These are phyloP conservation scores for Ophraella communa DNA, from an alignment of 2,888 invertebrate genomes.

Conservation along the genomic window DNA sequence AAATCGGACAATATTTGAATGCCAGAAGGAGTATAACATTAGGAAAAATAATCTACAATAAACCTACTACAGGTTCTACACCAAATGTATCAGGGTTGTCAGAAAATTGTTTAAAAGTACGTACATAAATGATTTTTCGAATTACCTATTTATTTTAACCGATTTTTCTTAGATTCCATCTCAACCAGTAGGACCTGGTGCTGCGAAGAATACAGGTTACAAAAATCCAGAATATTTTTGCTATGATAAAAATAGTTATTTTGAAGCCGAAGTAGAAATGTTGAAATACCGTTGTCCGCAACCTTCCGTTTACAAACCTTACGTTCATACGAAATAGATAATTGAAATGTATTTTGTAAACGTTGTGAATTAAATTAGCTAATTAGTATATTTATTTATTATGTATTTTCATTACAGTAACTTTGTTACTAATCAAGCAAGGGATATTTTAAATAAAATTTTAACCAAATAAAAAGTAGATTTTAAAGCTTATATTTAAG, in stretches of 20 bases:
- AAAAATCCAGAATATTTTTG: slow-evolving; percentile 90
- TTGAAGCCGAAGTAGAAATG: slow-evolving; percentile 88
- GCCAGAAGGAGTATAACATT: slow-evolving; percentile 46
- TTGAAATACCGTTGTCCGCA: slow-evolving; percentile 78
- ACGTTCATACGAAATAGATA: slow-evolving; percentile 29
- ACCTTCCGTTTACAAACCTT: slow-evolving; percentile 64
- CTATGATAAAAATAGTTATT: slow-evolving; percentile 77
- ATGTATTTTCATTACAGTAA: too few species aligned
- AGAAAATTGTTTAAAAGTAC: slow-evolving; percentile 62
- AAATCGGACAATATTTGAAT: slow-evolving; percentile 45
- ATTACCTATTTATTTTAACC: background rate
- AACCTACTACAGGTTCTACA: slow-evolving; percentile 30
- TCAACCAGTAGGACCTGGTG: slow-evolving; percentile 74
- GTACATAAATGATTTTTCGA: background rate
- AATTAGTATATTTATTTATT: background rate
- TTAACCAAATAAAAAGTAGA: too few species aligned
- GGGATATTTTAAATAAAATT: background rate
- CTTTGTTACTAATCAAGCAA: too few species aligned
- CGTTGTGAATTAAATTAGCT: background rate
- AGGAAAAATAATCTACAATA: slow-evolving; percentile 50
- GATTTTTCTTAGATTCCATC: slow-evolving; percentile 52
- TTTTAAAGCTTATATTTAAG: background rate
- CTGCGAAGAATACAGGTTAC: slow-evolving; percentile 69
- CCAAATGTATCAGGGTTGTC: slow-evolving; percentile 71
- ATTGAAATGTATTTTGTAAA: background rate